Conservation (phyloP, 92 coral and sea anemone genomes). For the Metridium senile region DNA sequence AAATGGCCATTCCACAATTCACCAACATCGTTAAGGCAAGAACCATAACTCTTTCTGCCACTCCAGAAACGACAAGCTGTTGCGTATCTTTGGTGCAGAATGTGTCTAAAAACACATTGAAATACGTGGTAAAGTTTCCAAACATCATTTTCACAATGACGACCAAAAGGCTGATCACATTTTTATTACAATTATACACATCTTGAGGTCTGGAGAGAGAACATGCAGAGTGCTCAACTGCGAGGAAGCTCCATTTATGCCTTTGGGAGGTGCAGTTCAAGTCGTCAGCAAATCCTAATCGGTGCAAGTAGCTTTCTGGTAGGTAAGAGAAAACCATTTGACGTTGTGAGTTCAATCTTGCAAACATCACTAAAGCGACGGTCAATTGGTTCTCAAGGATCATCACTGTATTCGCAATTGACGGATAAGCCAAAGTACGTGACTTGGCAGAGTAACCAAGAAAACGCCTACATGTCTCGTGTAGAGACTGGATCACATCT, state of each 20-base stretch:
- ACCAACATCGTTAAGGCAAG: conserved; percentile 84
- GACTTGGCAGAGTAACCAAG: conserved; percentile 62
- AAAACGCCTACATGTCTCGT: conserved; percentile 59
- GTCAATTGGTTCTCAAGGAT: conserved; percentile 79
- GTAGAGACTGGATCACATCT: conserved; percentile 59
- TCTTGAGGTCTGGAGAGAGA: conserved; percentile 1
- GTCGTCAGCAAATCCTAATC: conserved; percentile 64
- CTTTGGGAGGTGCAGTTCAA: conserved; percentile 46
- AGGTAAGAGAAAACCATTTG: conserved; percentile 29
- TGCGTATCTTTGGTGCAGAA: conserved; percentile 27
- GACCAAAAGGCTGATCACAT: conserved; percentile 59
- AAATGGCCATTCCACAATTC: conserved; percentile 81
- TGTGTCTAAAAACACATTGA: conserved; percentile 65
- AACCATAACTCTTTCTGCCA: conserved; percentile 76
- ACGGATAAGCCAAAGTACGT: conserved; percentile 33
- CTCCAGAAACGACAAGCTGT: conserved; percentile 51
- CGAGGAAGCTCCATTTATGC: conserved; percentile 26
- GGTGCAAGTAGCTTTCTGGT: conserved; percentile 76
- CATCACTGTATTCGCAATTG: conserved; percentile 71
- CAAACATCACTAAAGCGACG: conserved; percentile 66
- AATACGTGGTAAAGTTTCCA: conserved; percentile 55
- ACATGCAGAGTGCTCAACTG: conserved; percentile 57
- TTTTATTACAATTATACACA: conserved; percentile 15
- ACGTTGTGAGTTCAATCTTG: conserved; percentile 29
- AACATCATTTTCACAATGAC: conserved; percentile 69